These are phyloP conservation scores for Anomalospiza imberbis DNA, from an alignment of 2,797 vertebrate species.

Conservation along the genomic window DNA sequence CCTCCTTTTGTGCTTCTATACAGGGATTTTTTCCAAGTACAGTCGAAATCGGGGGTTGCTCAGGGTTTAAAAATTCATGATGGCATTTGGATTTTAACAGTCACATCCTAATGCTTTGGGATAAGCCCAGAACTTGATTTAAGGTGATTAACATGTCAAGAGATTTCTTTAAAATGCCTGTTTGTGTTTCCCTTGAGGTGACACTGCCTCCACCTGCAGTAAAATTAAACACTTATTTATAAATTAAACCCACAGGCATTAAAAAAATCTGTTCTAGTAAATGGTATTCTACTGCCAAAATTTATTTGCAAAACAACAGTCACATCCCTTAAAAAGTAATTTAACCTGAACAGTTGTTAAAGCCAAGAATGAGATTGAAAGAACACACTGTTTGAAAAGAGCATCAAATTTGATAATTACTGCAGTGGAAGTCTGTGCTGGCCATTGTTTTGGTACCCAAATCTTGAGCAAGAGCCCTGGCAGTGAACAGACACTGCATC, in stretches of 20 bases:
- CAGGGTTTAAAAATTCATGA: background rate
- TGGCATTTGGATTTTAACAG: background rate
- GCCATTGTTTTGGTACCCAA: fast-evolving
- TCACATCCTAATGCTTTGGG: background rate
- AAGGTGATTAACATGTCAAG: background rate
- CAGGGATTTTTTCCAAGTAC: background rate
- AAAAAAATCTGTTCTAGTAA: background rate
- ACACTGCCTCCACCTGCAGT: background rate
- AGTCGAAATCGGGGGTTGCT: background rate
- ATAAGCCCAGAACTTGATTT: background rate
- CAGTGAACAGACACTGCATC: background rate
- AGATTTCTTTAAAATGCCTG: background rate
- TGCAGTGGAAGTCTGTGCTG: background rate
- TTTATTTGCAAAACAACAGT: background rate
- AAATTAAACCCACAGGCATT: background rate
- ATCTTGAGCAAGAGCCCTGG: background rate
- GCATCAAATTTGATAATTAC: background rate
- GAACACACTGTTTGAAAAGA: background rate
- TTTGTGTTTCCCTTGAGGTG: background rate
- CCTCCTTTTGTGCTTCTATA: background rate
- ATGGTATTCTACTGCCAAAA: background rate
- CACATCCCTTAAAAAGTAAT: background rate
- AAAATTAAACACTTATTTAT: background rate
- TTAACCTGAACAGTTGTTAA: background rate
- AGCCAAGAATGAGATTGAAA: background rate